phyloP scores from a whole-genome alignment of 2,797 vertebrate genomes.

The Agapornis canus region DNA sequence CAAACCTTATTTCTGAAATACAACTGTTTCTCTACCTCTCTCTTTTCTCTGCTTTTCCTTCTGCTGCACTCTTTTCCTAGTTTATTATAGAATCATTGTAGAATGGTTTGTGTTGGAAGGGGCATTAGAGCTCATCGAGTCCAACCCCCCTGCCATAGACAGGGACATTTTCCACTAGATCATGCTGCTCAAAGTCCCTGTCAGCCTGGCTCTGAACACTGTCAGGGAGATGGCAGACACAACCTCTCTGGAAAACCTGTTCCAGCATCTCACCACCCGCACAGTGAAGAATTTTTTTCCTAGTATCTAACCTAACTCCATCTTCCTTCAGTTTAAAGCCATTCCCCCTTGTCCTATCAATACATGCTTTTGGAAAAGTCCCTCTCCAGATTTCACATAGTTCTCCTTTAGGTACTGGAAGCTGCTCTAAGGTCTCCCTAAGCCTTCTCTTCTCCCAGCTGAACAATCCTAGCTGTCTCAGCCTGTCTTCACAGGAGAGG shows the following conservation, averaged over 20 bases:
- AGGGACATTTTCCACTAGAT: neutral
- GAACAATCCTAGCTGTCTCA: neutral
- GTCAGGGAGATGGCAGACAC: neutral
- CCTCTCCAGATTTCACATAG: neutral
- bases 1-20: neutral
- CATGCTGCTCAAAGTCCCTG: neutral
- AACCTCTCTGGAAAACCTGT: neutral
- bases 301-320: neutral
- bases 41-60: neutral
- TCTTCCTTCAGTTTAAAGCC: neutral
- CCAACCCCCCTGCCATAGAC: neutral
- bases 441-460: neutral
- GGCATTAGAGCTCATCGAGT: neutral
- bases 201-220: neutral
- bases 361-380: neutral
- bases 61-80: neutral
- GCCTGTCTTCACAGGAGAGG: neutral
- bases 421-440: neutral
- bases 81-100: neutral
- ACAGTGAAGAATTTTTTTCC: neutral
- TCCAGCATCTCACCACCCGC: neutral
- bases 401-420: neutral
- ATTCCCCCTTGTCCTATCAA: neutral
- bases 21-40: neutral
- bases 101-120: neutral